Conservation (phyloP, 2,113 vertebrate genomes). For the Rhynchomys soricoides region DNA sequence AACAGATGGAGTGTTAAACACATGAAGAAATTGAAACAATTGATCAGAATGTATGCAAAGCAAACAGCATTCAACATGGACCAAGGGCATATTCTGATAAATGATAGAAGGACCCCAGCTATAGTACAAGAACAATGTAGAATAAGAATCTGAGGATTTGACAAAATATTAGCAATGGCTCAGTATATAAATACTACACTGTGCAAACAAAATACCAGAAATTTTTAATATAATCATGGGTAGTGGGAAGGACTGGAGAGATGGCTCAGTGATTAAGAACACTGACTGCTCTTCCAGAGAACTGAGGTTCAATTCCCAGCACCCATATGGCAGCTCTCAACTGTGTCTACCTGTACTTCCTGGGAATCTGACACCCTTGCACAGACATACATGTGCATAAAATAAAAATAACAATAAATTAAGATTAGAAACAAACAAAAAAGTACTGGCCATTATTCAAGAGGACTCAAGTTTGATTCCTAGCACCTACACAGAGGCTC, state of each 20-base stretch:
- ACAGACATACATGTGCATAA: background rate
- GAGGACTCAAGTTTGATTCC: background rate
- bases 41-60: background rate
- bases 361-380: background rate
- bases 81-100: background rate
- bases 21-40: background rate
- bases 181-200: background rate
- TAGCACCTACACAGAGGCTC: background rate
- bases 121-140: background rate
- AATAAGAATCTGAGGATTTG: background rate
- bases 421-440: background rate
- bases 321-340: background rate
- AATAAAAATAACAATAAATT: background rate
- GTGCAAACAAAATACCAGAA: background rate
- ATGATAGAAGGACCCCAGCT: background rate
- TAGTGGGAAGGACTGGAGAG: background rate
- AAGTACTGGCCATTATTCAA: background rate
- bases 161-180: background rate
- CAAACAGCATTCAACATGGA: background rate
- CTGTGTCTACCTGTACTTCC: background rate
- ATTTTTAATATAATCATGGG: background rate
- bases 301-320: background rate
- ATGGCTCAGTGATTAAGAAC: background rate
- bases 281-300: background rate
- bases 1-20: background rate